Evolutionary conservation across 2,888 invertebrate species (phyloP), one percentile per base, ranked within the genome.

Genomic region (Stegana nigrithorax): DNA sequence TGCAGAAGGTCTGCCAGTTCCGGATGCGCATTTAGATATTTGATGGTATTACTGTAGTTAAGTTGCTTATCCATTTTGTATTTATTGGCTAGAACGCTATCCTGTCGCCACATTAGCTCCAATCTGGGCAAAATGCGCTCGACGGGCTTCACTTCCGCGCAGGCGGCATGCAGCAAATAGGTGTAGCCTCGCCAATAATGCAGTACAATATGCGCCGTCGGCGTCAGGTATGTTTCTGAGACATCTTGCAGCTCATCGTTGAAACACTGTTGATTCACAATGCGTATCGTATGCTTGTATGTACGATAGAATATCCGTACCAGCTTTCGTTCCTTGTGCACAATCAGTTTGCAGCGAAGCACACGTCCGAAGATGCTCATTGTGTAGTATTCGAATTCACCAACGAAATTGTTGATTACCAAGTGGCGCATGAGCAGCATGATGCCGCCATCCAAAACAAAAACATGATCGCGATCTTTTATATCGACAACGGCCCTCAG

Each of bases 121-220:
- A 82, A 8, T 21, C 77, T 73, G 1, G 82, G 82, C 2, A 82
- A 1, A 25, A 73, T 67, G 2, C 25, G 26, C 39, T 77, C 75
- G 50, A 60, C 59, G 3, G 65, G 64, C 61, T 73, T 72, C 6
- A 63, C 65, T 3, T 74, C 72, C 0, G 71, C 63, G 25, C 80
- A 79, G 8, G 73, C 74, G 4, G 82, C 73, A 39, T 82, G 82
- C n/a, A 82, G 25, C 3, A 82, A 4, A 56, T 82, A 82, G 39
- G 76, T 80, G 55, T 75, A 83, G 42, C 76, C 79, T 1, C 72
- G 75, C 82, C 82, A 82, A n/a, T 72, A 83, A 53, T 82, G 83
- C 2, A 82, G 51, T 7, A 80, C 69, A 19, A 83, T 83, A 64
- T 70, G 73, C 4, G 83, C 82, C 27, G 67, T 67, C 1, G 70